Percentiles rank a stretch among this genome's conserved stretches.
Conservation (phyloP, 2,888 invertebrate species). For the Scaptomyza polygonia region DNA sequence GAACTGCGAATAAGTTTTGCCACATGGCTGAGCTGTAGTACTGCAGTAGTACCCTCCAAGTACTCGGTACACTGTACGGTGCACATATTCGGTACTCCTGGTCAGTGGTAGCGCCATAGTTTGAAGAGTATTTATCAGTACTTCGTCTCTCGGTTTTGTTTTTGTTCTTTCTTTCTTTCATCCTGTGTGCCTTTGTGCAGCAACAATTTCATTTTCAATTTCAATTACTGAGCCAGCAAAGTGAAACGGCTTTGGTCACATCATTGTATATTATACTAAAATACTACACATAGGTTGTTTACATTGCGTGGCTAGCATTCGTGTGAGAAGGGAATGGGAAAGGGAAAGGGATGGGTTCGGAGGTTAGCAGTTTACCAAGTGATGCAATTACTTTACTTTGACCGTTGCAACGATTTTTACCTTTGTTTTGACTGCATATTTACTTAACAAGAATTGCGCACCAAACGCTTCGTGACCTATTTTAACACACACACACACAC, state of each 20-base stretch:
- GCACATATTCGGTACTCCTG: conserved; percentile 6
- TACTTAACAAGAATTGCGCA: conserved; percentile 18
- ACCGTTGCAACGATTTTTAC: conserved; percentile 9
- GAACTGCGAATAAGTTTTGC: conserved; percentile 4
- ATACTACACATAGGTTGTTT: conserved; percentile 1
- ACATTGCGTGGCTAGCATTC: neutral
- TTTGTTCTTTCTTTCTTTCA: neutral
- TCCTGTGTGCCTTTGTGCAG: neutral
- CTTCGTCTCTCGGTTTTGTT: conserved; percentile 5
- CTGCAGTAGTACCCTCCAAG: conserved; percentile 2
- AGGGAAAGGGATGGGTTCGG: no score
- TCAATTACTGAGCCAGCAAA: conserved; percentile 60
- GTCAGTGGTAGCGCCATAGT: conserved; percentile 20
- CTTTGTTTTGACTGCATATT: conserved; percentile 34
- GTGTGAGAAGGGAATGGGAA: no score
- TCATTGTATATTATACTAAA: conserved; percentile 15
- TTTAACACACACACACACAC: neutral
- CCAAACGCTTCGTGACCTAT: conserved; percentile 5
- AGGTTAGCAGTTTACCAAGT: conserved; percentile 7
- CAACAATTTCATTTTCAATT: conserved; percentile 71
- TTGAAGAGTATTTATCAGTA: conserved; percentile 39
- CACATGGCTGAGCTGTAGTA: neutral
- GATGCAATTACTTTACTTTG: conserved; percentile 29
- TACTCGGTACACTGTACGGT: neutral
- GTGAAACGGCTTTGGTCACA: conserved; percentile 19